Evolutionary conservation across 1,140 invertebrate genomes (phyloP), one percentile per base, ranked within the genome.

Genomic region (Ooceraea biroi): DNA sequence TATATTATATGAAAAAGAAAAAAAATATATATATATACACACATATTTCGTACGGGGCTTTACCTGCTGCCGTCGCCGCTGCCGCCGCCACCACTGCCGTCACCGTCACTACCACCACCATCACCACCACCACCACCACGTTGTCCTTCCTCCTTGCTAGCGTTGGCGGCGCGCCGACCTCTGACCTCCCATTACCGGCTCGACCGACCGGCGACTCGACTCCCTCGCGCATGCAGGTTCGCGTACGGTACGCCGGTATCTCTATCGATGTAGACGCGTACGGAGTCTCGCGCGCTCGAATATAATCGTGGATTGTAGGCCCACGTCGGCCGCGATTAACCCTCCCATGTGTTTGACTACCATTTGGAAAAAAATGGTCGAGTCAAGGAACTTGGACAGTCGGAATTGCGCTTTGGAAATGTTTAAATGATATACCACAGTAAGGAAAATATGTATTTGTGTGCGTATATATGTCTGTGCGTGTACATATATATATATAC

Each of bases 141-240:
- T 44, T 82, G 61, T 74, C 63, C 80, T 90, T 90, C 91, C 85
- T 91, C 90, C 89, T 92, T 86, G 87, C 91, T 90, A 91, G 92
- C 92, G 93, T 93, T 93, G 92, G 93, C 92, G 92, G 92, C 92
- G 91, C 91, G 92, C 84, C 92, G 92, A 94, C 94, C 94, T 91
- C 86, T 94, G 93, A 94, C 93, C 93, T 90, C 90, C 93, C 93
- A 94, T 94, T 94, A 94, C 93, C 91, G 87, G 87, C 87, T 88
- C 86, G 87, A 88, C 87, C 87, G 87, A 88, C 85, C 86, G 86
- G 84, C 87, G 87, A 88, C 87, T 88, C 76, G 87, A 88, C 86
- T 88, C 87, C 87, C 83, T 88, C 86, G 86, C 86, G 86, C 86
- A 87, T 88, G 82, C 82, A 84, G 85, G n/a, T 82, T 68, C 71